Percentiles rank a stretch among this genome's conserved stretches.
phyloP scores from a whole-genome alignment of 2,888 invertebrate genomes.

The Pseudococcus viburni region DNA sequence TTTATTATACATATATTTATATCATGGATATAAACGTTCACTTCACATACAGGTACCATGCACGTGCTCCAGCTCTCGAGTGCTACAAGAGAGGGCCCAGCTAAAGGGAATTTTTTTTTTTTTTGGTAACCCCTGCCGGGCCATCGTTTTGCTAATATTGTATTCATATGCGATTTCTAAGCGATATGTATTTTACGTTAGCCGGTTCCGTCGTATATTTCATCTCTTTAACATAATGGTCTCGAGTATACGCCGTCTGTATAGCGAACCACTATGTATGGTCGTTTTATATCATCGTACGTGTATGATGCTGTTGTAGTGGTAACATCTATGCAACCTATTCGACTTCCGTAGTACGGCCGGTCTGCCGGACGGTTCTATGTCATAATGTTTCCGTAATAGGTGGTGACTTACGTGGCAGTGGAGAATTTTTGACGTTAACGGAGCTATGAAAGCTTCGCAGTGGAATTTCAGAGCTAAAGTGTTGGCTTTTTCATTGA shows the following conservation, averaged over 20 bases:
- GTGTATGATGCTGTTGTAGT: neutral
- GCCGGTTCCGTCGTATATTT: conserved; percentile 22
- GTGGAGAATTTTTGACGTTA: neutral
- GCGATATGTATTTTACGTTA: conserved; percentile 21
- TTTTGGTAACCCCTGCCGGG: neutral
- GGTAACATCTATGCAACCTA: neutral
- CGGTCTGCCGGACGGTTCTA: neutral
- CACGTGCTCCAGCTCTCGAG: neutral
- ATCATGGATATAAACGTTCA: neutral
- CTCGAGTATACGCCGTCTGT: neutral
- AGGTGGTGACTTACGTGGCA: neutral
- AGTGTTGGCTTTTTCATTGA: no score
- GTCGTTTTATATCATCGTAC: neutral
- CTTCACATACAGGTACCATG: neutral
- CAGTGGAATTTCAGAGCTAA: no score
- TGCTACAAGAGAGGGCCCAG: neutral
- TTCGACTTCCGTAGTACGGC: conserved; percentile 40
- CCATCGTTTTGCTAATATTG: conserved; percentile 1
- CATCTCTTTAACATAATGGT: conserved; percentile 53
- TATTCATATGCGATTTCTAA: conserved; percentile 53
- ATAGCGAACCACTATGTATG: neutral
- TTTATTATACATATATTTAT: neutral
- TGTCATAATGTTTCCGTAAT: conserved; percentile 7
- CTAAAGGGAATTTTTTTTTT: neutral
- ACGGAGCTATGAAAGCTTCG: no score